phyloP scores from a whole-genome alignment of 2,888 invertebrate species.

The Panzeria rudis region DNA sequence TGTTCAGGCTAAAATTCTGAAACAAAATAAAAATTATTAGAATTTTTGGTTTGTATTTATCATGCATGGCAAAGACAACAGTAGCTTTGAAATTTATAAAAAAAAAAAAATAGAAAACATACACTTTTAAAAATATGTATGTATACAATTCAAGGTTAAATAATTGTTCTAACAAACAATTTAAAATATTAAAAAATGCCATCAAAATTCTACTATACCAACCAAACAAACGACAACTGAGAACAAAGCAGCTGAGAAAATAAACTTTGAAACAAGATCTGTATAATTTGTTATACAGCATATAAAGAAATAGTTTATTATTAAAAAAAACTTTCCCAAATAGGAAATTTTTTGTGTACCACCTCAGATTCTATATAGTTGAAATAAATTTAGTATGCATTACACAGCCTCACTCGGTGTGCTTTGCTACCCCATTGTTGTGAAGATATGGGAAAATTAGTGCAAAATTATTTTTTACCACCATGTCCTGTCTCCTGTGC shows the following conservation, averaged over 20 bases:
- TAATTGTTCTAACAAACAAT: slow-evolving; percentile 6
- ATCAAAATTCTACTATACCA: background rate
- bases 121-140: background rate
- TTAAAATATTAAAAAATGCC: background rate
- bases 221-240: background rate
- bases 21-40: slow-evolving; percentile 34
- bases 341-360: no score
- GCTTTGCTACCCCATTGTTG: no score
- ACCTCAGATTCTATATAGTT: no score
- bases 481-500: no score
- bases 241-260: background rate
- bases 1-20: background rate
- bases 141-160: slow-evolving; percentile 28
- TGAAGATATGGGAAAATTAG: no score
- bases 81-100: slow-evolving; percentile 12
- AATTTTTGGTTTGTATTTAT: slow-evolving; percentile 43
- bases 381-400: no score
- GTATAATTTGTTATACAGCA: background rate
- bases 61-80: slow-evolving; percentile 21
- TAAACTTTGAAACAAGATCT: background rate
- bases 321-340: background rate
- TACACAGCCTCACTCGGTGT: no score
- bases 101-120: background rate
- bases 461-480: no score
- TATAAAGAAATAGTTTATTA: background rate